Conservation (phyloP, 2,113 vertebrate genomes). For the Syngnathus scovelli region DNA sequence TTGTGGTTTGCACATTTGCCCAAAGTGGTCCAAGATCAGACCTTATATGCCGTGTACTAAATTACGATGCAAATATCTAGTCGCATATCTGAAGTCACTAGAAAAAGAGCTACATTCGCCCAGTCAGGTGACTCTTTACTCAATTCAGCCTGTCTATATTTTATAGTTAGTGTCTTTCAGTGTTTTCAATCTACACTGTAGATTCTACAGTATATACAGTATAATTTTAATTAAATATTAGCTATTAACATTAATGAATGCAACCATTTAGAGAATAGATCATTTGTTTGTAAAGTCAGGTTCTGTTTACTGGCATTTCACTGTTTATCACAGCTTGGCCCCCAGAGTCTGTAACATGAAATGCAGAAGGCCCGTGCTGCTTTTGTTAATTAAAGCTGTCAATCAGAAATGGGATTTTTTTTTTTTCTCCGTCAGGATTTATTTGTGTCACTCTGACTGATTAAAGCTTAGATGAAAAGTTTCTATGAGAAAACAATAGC, state of each 20-base stretch:
- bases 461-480: constrained; percentile 62
- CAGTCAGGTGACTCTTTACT: too few relatives aligned
- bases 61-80: too few relatives aligned
- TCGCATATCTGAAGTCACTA: too few relatives aligned
- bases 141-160: too few relatives aligned
- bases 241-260: constrained; percentile 30
- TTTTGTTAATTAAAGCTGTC: constrained; percentile 71
- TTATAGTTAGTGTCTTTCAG: too few relatives aligned
- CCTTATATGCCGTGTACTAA: too few relatives aligned
- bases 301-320: constrained; percentile 54
- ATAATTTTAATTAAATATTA: constrained; percentile 49
- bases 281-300: constrained; percentile 49
- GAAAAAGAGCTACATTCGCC: too few relatives aligned
- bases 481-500: constrained; percentile 54
- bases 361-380: constrained; percentile 41
- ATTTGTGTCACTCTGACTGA: constrained; percentile 65
- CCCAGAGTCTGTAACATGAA: constrained; percentile 59
- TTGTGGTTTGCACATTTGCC: too few relatives aligned
- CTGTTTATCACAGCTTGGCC: constrained; percentile 43
- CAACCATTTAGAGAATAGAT: constrained; percentile 61
- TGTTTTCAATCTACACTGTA: background rate
- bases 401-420: constrained; percentile 54
- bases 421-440: constrained; percentile 51
- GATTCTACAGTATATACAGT: constrained; percentile 10
- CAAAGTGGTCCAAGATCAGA: too few relatives aligned